These are phyloP conservation scores for Scelioninae gen. 1 DNA, from an alignment of 2,888 invertebrate genomes.

Conservation along the genomic window DNA sequence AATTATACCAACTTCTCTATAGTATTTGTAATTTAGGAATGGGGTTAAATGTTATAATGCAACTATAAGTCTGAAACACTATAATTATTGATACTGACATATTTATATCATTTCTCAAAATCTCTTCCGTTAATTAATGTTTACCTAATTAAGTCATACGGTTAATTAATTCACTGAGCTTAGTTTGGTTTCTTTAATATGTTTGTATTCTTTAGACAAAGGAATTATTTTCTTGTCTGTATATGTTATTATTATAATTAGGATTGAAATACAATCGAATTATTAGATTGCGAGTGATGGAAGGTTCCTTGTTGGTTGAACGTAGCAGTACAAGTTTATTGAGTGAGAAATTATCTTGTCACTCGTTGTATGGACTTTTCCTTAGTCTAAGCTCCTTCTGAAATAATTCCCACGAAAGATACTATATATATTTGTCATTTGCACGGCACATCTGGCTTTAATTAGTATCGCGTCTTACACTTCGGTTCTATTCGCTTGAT, in stretches of 20 bases:
- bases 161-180: no score
- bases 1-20: no score
- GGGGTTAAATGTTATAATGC: no score
- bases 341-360: slow-evolving; percentile 24
- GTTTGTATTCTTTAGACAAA: no score
- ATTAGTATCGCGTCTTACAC: slow-evolving; percentile 72
- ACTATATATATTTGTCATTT: slow-evolving; percentile 68
- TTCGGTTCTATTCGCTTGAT: slow-evolving; percentile 36
- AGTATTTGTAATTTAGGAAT: no score
- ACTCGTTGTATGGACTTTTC: slow-evolving; percentile 24
- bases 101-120: no score
- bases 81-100: no score
- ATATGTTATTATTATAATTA: neutral
- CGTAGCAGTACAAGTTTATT: neutral
- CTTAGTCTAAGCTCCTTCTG: slow-evolving; percentile 3
- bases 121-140: no score
- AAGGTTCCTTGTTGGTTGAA: neutral
- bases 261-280: slow-evolving; percentile 2
- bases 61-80: no score
- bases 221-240: slow-evolving; percentile 5
- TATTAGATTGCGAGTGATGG: neutral
- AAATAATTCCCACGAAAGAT: slow-evolving; percentile 11
- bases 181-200: no score
- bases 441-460: slow-evolving; percentile 80
- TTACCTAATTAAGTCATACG: no score